Percentiles rank a stretch among this genome's conserved stretches.
Conservation (phyloP, 2,888 invertebrate genomes). For the Melanchra persicariae region DNA sequence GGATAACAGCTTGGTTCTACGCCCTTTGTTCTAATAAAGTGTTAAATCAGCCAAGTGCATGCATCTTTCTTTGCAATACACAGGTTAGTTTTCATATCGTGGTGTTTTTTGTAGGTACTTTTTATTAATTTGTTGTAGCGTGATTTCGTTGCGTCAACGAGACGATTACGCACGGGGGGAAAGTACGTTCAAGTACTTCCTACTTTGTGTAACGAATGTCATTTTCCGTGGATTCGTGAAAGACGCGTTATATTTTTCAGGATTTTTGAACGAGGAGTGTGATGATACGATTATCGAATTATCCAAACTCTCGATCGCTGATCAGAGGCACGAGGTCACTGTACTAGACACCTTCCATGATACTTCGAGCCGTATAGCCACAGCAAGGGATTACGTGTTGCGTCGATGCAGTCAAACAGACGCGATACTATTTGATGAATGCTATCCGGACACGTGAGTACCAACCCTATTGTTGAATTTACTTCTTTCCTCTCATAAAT, state of each 20-base stretch:
- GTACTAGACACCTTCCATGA: slow-evolving; percentile 86
- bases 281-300: slow-evolving; percentile 90
- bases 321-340: slow-evolving; percentile 85
- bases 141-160: slow-evolving; percentile 73
- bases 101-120: slow-evolving; percentile 34
- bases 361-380: slow-evolving; percentile 79
- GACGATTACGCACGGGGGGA: slow-evolving; percentile 83
- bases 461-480: slow-evolving; percentile 55
- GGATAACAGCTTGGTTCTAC: slow-evolving; percentile 89
- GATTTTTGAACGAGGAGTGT: slow-evolving; percentile 90
- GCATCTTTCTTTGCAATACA: slow-evolving; percentile 91
- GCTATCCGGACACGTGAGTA: slow-evolving; percentile 92
- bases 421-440: slow-evolving; percentile 91
- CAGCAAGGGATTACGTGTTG: slow-evolving; percentile 90
- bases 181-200: slow-evolving; percentile 88
- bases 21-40: slow-evolving; percentile 89
- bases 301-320: slow-evolving; percentile 89
- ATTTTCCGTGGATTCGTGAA: slow-evolving; percentile 64
- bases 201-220: slow-evolving; percentile 83
- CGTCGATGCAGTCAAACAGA: slow-evolving; percentile 93
- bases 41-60: slow-evolving; percentile 90
- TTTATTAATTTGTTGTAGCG: slow-evolving; percentile 58
- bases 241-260: slow-evolving; percentile 77
- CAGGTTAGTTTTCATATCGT: slow-evolving; percentile 81
- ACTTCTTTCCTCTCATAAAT: slow-evolving; percentile 17